Base-by-base conservation (phyloP, 2,797 vertebrate species). In the Malurus splendens region DNA sequence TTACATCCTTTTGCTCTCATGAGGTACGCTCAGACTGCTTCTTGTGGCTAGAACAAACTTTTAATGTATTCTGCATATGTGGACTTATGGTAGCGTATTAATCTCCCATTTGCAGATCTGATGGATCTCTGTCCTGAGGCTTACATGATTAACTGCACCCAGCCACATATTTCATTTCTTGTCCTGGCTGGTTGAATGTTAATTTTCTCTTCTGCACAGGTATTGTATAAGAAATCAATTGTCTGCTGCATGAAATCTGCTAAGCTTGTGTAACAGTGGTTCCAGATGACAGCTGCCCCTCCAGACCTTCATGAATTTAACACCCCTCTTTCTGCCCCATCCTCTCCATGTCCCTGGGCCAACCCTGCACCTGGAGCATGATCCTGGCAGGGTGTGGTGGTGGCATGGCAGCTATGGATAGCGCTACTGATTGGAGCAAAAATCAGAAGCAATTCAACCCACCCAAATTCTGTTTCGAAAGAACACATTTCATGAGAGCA, bases 171-270 rank as follows among this genome's bases (percentile, higher is more conserved):
- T 95, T 90, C 71, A 60, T 54, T 94, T 86, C 71, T 93, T 90
- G 59, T 85, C 86, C 71, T 89, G 90, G 52, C 56, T 94, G 84
- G 75, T 24, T 94, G 72, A 90, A 87, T 84, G 82, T 77, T 89
- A 92, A 93, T 92, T 92, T 90, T 86, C 77, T 89, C 62, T 88
- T 65, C 54, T 77, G 33, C n/a, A 45, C 59, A 74, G 55, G 65
- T 89, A 80, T 89, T 84, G 55, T 81, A 39, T 87, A 68, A 90
- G 78, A 92, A 93, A 96, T 92, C 89, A 91, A 54, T 71, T 78
- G 90, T 80, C 42, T 32, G 32, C 61, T 36, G 28, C 47, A 56
- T 84, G 56, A 86, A 87, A 88, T 64, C 17, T 61, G 27, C 61
- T 71, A 61, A 90, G 64, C 44, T 84, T 55, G 25, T 86, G 12